A percentile compares a stretch with the other conserved stretches of the same genome.
These are phyloP conservation scores for Semotilus atromaculatus DNA, from an alignment of 2,797 vertebrate species.

Conservation along the genomic window DNA sequence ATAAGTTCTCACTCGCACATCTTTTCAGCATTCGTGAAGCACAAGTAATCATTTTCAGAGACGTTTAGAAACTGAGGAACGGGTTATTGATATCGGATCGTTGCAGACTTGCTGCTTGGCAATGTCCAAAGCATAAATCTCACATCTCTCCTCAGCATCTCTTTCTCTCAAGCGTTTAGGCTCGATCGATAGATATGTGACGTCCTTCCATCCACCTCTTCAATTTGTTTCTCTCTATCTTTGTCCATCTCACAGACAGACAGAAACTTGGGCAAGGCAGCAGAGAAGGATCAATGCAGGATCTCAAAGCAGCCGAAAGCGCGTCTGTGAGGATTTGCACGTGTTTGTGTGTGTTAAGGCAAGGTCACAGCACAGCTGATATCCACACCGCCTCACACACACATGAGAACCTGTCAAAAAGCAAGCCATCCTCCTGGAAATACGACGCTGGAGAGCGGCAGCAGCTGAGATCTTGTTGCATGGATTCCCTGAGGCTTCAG, in stretches of 20 bases:
- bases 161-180: slow-evolving; percentile 9
- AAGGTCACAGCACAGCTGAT: slow-evolving; percentile 19
- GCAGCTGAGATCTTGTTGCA: slow-evolving; percentile 34
- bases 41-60: background rate
- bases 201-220: slow-evolving; percentile 25
- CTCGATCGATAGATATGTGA: slow-evolving; percentile 26
- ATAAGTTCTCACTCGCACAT: background rate
- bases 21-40: background rate
- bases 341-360: slow-evolving; percentile 20
- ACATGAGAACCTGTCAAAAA: slow-evolving; percentile 21
- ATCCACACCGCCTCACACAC: slow-evolving; percentile 30
- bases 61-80: background rate
- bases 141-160: slow-evolving; percentile 15
- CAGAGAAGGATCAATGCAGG: slow-evolving; percentile 5
- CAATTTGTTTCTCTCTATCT: slow-evolving; percentile 29
- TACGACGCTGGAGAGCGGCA: background rate
- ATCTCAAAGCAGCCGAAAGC: background rate
- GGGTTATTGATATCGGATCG: background rate
- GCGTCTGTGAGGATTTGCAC: background rate
- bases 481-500: slow-evolving; percentile 31
- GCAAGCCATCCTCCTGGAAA: slow-evolving; percentile 19
- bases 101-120: background rate
- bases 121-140: slow-evolving; percentile 6
- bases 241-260: slow-evolving; percentile 25
- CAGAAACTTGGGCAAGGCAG: slow-evolving; percentile 1